Evolutionary conservation across 2,797 vertebrate genomes (phyloP), one percentile per base, ranked within the genome.

Genomic region (Etheostoma perlongum): DNA sequence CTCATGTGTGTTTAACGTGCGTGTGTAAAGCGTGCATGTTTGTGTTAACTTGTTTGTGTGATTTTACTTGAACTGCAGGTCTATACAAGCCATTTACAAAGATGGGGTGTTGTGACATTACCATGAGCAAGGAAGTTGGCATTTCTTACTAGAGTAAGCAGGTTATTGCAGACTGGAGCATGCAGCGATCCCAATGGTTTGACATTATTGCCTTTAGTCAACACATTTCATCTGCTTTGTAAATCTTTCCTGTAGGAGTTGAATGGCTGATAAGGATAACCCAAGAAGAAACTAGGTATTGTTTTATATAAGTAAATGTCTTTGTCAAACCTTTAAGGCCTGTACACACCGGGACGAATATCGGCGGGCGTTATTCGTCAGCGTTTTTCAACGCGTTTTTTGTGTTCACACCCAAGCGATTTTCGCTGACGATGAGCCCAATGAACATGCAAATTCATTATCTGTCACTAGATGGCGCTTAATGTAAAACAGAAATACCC

Each of bases 31-130:
- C 4, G 27, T 47, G 60, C 27, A 23, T 44, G 65, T 30, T 44
- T 25, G 16, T 6, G 16, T n/a, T 23, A 64, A 30, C 30, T 30
- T 36, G 33, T 10, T 0, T 9, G 8, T 36, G 27, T 27, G 2
- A 33, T 36, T 36, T 64, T 19, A 78, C 66, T 36, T 70, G 67
- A 33, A 54, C 15, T 55, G 0, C 60, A 60, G 67, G 70, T 59
- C 15, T 1, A 18, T 25, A 63, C 33, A 40, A 52, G 25, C 16
- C 74, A 25, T 48, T 19, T 69, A 44, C 27, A 67, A 30, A 67
- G 40, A 33, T 33, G 47, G 23, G 2, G 16, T 3, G 15, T 51
- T 61, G 25, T 1, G 47, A 42, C 36, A 27, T 36, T 27, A 19
- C 5, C 10, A 2, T 9, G 27, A 23, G 21, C 65, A 62, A 69